These are phyloP conservation scores for Gallinago paraguaiae DNA, from an alignment of 2,113 vertebrate genomes.

Conservation along the genomic window DNA sequence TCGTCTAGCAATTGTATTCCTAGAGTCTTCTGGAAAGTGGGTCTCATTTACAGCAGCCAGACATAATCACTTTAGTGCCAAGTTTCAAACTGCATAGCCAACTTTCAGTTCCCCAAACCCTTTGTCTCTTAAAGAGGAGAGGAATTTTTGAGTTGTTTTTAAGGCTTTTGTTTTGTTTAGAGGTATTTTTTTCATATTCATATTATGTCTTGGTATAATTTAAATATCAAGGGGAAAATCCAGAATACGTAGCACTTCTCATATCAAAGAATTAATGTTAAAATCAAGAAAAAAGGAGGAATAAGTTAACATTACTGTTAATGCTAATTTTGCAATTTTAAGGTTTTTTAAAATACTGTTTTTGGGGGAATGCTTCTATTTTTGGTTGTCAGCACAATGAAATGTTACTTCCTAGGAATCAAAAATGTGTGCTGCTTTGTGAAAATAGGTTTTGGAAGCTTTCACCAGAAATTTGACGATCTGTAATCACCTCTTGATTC, in stretches of 20 bases:
- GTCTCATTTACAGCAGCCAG: neutral
- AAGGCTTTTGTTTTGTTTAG: neutral
- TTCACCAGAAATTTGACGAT: neutral
- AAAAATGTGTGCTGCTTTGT: neutral
- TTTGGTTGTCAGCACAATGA: neutral
- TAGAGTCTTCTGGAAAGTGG: neutral
- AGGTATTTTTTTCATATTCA: neutral
- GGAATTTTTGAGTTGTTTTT: neutral
- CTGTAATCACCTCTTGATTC: neutral
- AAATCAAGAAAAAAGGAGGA: neutral
- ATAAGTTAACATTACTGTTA: neutral
- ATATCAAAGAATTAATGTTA: neutral
- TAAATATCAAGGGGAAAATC: neutral
- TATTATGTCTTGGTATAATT: neutral
- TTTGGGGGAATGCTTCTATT: neutral
- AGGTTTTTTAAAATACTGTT: neutral
- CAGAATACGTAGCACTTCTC: neutral
- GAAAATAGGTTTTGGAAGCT: neutral
- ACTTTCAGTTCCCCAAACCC: neutral
- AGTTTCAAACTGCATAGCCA: neutral
- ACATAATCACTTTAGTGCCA: neutral
- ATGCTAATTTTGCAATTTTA: neutral
- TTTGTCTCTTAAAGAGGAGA: neutral
- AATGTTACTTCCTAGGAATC: neutral
- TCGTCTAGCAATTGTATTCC: neutral